These are phyloP conservation scores for Trogon melanurus DNA, from an alignment of 2,113 vertebrate genomes.

Conservation along the genomic window DNA sequence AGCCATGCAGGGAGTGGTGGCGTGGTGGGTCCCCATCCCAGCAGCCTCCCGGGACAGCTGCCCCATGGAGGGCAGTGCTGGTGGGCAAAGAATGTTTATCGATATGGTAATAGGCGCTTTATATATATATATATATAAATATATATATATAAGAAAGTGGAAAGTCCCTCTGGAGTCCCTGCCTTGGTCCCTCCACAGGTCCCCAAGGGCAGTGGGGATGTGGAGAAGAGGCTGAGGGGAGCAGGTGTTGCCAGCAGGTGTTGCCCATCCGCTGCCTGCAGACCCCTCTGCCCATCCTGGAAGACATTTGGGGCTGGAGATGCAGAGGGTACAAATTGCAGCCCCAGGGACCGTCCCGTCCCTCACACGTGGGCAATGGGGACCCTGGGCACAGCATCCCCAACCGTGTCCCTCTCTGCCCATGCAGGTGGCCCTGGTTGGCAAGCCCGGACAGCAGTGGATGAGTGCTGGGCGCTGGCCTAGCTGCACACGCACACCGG, in stretches of 20 bases:
- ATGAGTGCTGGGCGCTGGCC: conserved; percentile 46
- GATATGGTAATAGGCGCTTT: too few species aligned
- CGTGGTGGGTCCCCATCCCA: background rate
- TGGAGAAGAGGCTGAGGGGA: background rate
- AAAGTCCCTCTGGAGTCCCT: background rate
- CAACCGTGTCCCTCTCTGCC: background rate
- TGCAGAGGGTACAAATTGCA: background rate
- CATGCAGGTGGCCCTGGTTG: conserved; percentile 34
- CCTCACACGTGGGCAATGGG: background rate
- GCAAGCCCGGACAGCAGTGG: background rate
- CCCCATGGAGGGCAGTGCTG: background rate
- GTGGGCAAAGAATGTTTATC: too few species aligned
- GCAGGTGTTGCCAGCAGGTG: background rate
- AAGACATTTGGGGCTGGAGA: background rate
- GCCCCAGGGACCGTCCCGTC: accelerated
- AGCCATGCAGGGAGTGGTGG: accelerated
- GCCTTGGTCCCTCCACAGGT: background rate
- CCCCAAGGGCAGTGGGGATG: background rate
- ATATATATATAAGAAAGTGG: background rate
- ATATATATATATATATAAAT: too few species aligned
- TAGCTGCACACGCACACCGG: background rate
- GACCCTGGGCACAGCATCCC: background rate
- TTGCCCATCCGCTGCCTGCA: background rate
- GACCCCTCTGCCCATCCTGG: background rate
- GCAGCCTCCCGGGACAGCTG: background rate